Evolutionary conservation across 2,797 vertebrate species (phyloP).

Genomic region (Zalophus californianus): DNA sequence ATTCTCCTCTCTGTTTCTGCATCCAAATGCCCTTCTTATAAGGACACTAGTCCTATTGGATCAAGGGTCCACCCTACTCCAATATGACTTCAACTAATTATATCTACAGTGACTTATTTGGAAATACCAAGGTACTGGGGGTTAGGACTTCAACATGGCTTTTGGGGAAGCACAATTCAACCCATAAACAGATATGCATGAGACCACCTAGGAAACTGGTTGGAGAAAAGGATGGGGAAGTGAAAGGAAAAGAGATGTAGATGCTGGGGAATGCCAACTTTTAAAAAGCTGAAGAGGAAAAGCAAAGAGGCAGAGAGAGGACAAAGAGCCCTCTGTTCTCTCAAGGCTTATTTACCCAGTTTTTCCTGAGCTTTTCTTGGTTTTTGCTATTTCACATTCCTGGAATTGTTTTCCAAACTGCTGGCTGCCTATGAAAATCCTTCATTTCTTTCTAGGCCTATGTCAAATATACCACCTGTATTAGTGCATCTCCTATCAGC

Average conservation of each 20-base stretch:
- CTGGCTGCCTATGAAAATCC: neutral
- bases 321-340: neutral
- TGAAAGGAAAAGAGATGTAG: neutral
- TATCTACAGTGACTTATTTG: neutral
- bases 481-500: neutral
- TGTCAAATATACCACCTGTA: neutral
- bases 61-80: neutral
- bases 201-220: neutral
- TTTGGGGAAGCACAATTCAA: neutral
- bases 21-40: neutral
- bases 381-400: neutral
- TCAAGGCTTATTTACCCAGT: neutral
- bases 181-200: neutral
- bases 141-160: neutral
- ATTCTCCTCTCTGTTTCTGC: neutral
- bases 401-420: slow-evolving; percentile 26
- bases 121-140: neutral
- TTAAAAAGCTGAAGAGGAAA: neutral
- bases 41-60: neutral
- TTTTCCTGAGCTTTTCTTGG: neutral
- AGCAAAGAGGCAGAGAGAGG: neutral
- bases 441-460: neutral
- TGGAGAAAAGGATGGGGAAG: neutral
- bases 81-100: neutral
- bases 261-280: neutral